These are phyloP conservation scores for Elachura formosa DNA, from an alignment of 2,113 vertebrate genomes.

Conservation along the genomic window DNA sequence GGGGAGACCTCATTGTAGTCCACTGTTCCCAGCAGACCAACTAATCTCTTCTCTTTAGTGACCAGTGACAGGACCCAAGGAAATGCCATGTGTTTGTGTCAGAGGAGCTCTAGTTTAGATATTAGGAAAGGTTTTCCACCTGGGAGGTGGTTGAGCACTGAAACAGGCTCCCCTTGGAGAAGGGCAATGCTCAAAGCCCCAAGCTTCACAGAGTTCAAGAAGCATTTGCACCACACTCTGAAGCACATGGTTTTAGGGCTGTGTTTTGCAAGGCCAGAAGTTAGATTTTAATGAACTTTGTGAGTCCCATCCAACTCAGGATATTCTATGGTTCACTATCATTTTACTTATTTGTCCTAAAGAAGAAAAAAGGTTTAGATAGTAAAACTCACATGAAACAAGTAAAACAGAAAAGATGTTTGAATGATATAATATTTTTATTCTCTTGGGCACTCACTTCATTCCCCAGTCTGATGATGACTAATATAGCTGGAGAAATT, in stretches of 20 bases:
- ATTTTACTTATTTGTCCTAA: neutral
- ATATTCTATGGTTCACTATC: neutral
- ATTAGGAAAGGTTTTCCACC: neutral
- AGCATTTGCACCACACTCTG: neutral
- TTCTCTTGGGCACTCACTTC: neutral
- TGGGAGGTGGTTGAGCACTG: fast-evolving
- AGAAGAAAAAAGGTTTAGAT: neutral
- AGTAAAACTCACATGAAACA: neutral
- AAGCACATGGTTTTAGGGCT: neutral
- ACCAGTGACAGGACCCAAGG: neutral
- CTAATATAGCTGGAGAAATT: neutral
- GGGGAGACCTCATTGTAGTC: neutral
- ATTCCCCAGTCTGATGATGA: neutral
- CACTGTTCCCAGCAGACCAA: neutral
- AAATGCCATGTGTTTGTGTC: neutral
- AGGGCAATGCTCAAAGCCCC: neutral
- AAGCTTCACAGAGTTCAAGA: neutral
- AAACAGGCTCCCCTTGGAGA: neutral
- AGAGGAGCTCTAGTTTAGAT: neutral
- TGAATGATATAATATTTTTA: neutral
- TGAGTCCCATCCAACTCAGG: neutral
- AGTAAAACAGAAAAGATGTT: neutral
- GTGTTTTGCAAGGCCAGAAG: neutral
- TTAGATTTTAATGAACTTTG: neutral
- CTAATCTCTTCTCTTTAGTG: neutral